These are phyloP conservation scores for Drosophila lutescens DNA, from an alignment of 2,888 invertebrate genomes.

Conservation along the genomic window DNA sequence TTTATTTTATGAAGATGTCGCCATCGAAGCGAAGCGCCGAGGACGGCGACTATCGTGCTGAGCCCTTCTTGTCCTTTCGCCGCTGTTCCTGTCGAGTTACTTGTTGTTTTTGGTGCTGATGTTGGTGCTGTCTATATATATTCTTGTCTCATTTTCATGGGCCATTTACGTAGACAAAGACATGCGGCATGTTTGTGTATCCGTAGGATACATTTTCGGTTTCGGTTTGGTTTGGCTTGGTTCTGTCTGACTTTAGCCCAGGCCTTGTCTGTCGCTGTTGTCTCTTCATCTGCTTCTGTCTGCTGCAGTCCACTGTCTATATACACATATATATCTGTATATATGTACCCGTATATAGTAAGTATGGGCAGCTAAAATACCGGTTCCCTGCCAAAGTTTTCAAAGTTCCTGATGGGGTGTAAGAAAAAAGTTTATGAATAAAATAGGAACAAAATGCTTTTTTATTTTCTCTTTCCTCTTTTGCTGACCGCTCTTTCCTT, in stretches of 20 bases:
- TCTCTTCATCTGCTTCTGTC: conserved; percentile 23
- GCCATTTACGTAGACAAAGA: conserved; percentile 79
- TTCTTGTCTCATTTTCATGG: conserved; percentile 77
- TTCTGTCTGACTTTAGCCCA: conserved; percentile 18
- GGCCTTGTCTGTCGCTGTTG: conserved; percentile 36
- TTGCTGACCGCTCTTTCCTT: conserved; percentile 13
- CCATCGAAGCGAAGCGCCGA: conserved; percentile 32
- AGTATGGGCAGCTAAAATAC: conserved; percentile 49
- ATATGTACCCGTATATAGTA: neutral
- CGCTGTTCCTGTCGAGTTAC: conserved; percentile 36
- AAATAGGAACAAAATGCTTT: conserved; percentile 30
- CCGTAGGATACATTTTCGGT: conserved; percentile 73
- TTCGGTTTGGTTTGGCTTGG: conserved; percentile 50
- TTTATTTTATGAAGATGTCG: conserved; percentile 60
- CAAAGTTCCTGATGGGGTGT: conserved; percentile 51
- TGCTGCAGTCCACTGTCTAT: conserved; percentile 53
- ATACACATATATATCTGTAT: conserved; percentile 20
- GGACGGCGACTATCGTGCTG: conserved; percentile 62
- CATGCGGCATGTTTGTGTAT: conserved; percentile 74
- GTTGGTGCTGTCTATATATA: conserved; percentile 61
- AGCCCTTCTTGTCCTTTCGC: conserved; percentile 25
- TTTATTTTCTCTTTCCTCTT: conserved; percentile 38
- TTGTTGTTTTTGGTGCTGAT: conserved; percentile 33
- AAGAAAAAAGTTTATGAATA: conserved; percentile 34
- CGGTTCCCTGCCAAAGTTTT: conserved; percentile 65